Evolutionary conservation across 2,888 invertebrate species (phyloP).

Genomic region (Parelbella ahira): DNA sequence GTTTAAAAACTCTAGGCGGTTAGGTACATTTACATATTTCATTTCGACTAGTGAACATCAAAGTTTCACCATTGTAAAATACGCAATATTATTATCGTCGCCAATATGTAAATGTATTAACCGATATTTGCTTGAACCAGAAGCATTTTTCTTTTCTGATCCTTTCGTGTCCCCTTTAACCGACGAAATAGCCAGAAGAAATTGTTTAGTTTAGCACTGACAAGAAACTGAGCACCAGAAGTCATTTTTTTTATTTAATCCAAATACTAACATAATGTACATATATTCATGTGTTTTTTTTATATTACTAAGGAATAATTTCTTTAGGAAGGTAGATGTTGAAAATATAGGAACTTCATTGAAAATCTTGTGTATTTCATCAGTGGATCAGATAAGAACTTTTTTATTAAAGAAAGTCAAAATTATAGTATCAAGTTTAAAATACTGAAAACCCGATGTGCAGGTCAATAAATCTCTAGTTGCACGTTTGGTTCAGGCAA

Average conservation of each 20-base stretch:
- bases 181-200: too few species aligned
- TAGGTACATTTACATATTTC: constrained; percentile 16
- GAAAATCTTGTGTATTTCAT: too few species aligned
- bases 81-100: background rate
- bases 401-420: background rate
- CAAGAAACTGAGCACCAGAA: too few species aligned
- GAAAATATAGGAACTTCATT: too few species aligned
- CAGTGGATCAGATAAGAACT: constrained; percentile 9
- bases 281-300: too few species aligned
- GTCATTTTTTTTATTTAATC: too few species aligned
- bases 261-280: too few species aligned
- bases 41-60: background rate
- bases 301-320: too few species aligned
- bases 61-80: background rate
- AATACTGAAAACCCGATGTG: too few species aligned
- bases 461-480: background rate
- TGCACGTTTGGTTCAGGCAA: constrained; percentile 59
- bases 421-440: too few species aligned
- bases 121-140: constrained; percentile 18
- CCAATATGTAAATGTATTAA: constrained; percentile 20
- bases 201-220: too few species aligned
- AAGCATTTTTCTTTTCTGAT: constrained; percentile 40
- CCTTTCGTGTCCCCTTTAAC: background rate
- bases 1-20: constrained; percentile 3
- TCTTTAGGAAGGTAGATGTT: too few species aligned